These are phyloP conservation scores for Aspidiotus destructor DNA, from an alignment of 2,888 invertebrate genomes.

Conservation along the genomic window DNA sequence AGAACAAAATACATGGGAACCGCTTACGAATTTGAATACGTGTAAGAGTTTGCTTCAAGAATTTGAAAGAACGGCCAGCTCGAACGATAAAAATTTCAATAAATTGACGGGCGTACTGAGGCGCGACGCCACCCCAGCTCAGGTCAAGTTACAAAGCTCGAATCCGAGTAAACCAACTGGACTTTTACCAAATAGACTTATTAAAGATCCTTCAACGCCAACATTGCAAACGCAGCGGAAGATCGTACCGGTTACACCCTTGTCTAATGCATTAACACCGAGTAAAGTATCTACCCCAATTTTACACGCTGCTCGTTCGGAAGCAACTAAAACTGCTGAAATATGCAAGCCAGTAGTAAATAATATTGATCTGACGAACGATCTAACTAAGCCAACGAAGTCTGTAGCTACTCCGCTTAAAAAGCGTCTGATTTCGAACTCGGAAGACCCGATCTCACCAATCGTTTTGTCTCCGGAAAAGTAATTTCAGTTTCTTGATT, in stretches of 20 bases:
- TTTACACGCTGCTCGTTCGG: background rate
- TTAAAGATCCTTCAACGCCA: background rate
- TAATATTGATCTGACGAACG: background rate
- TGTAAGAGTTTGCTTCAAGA: conserved; percentile 68
- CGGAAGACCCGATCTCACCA: background rate
- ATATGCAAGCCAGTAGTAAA: background rate
- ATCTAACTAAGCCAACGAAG: background rate
- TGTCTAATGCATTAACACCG: background rate
- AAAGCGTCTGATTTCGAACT: conserved; percentile 11
- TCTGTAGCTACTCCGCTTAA: conserved; percentile 3
- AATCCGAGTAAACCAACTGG: conserved; percentile 10
- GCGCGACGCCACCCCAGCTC: conserved; percentile 7
- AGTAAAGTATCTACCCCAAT: background rate
- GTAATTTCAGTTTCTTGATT: background rate
- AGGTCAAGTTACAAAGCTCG: conserved; percentile 12
- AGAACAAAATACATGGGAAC: conserved; percentile 78
- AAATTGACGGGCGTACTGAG: conserved; percentile 16
- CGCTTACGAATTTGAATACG: conserved; percentile 61
- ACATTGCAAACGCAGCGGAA: conserved; percentile 26
- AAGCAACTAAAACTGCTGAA: background rate
- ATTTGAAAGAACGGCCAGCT: conserved; percentile 49
- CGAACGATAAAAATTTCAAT: conserved; percentile 15
- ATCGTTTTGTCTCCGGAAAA: conserved; percentile 1
- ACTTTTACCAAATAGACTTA: conserved; percentile 5
- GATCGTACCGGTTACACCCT: conserved; percentile 24